These are phyloP conservation scores for Diorhabda sublineata DNA, from an alignment of 1,140 invertebrate genomes.

Conservation along the genomic window DNA sequence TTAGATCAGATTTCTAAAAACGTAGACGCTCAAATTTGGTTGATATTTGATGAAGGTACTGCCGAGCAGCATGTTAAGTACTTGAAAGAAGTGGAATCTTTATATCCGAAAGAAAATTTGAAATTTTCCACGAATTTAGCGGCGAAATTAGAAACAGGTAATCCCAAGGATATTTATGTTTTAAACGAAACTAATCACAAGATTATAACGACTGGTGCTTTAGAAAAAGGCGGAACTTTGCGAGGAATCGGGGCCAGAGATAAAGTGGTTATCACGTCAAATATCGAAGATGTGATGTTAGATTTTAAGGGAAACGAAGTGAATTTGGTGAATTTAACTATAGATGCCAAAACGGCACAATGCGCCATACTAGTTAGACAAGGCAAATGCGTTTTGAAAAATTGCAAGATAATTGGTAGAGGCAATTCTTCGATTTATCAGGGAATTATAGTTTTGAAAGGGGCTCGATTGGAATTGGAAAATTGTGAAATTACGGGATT, in stretches of 20 bases:
- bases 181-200: conserved; percentile 48
- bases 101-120: conserved; percentile 44
- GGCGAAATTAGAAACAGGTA: conserved; percentile 49
- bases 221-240: conserved; percentile 51
- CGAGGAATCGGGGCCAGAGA: conserved; percentile 44
- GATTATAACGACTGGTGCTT: conserved; percentile 46
- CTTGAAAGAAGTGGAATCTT: conserved; percentile 46
- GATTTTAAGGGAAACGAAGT: conserved; percentile 45
- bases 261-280: conserved; percentile 42
- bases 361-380: conserved; percentile 46
- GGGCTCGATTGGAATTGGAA: conserved; percentile 38
- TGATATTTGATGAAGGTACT: conserved; percentile 52
- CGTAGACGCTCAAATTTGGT: conserved; percentile 42
- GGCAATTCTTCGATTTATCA: conserved; percentile 46
- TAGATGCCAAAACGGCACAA: conserved; percentile 46
- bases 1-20: conserved; percentile 23
- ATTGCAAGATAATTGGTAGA: conserved; percentile 46
- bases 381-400: conserved; percentile 38
- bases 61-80: conserved; percentile 49
- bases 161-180: conserved; percentile 47
- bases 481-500: conserved; percentile 46
- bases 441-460: conserved; percentile 47
- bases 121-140: conserved; percentile 46
- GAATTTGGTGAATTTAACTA: conserved; percentile 46
- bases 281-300: conserved; percentile 46